phyloP scores from a whole-genome alignment of 2,113 vertebrate species.

The Bambusicola thoracicus region DNA sequence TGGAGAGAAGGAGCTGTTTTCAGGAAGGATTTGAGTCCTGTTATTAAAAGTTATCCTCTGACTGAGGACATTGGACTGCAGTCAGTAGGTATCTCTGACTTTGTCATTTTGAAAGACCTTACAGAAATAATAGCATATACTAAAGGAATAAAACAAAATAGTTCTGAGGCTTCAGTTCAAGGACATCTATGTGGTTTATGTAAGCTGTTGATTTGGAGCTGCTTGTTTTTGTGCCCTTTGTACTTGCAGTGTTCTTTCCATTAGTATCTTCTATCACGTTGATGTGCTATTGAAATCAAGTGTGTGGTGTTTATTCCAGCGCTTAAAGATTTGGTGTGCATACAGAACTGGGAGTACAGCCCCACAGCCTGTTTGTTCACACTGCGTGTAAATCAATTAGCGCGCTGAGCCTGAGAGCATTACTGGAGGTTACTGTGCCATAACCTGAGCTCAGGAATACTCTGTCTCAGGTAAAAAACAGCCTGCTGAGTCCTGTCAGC shows the following conservation, averaged over 20 bases:
- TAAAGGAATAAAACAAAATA: not conserved
- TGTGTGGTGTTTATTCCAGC: not conserved
- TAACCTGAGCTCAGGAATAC: not conserved
- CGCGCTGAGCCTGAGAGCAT: not conserved
- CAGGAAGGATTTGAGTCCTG: not conserved
- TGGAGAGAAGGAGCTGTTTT: not conserved
- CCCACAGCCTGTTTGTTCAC: not conserved
- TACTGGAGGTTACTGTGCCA: slow-evolving; percentile 9
- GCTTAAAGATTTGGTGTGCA: slow-evolving; percentile 14
- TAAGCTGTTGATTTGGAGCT: not conserved
- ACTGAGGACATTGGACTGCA: not conserved
- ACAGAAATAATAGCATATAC: not conserved
- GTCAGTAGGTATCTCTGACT: not conserved
- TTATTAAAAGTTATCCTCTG: not conserved
- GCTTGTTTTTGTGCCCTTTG: not conserved
- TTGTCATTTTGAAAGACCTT: not conserved
- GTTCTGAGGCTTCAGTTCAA: not conserved
- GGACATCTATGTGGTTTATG: not conserved
- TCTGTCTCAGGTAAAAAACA: not conserved
- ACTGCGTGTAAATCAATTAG: not conserved
- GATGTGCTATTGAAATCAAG: not conserved
- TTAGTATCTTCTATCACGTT: not conserved
- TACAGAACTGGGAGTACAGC: slow-evolving; percentile 4
- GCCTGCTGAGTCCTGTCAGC: not conserved
- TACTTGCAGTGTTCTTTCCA: not conserved